These are phyloP conservation scores for Drosophila lutescens DNA, from an alignment of 2,888 invertebrate genomes.

Conservation along the genomic window DNA sequence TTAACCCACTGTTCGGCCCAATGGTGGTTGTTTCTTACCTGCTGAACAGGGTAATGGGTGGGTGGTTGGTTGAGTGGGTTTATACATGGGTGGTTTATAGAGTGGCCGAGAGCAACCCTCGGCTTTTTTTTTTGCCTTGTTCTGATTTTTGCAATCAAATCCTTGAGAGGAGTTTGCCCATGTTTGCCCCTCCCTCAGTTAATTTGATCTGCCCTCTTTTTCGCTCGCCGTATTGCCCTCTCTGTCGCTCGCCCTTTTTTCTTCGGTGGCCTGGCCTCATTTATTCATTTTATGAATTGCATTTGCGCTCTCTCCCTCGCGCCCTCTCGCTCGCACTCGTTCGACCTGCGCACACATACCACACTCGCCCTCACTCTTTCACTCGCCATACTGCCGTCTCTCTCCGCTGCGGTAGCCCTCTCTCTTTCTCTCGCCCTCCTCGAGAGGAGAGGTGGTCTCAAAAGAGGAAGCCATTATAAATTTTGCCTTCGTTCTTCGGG, in stretches of 20 bases:
- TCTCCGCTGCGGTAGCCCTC: slow-evolving; percentile 3
- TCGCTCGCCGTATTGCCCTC: slow-evolving; percentile 9
- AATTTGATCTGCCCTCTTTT: slow-evolving; percentile 62
- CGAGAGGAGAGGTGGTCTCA: slow-evolving; percentile 1
- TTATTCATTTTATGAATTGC: slow-evolving; percentile 71
- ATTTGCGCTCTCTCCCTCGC: slow-evolving; percentile 55
- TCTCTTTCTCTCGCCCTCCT: slow-evolving; percentile 1
- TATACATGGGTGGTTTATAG: slow-evolving; percentile 11
- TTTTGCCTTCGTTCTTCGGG: slow-evolving; percentile 23
- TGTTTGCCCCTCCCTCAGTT: slow-evolving; percentile 75
- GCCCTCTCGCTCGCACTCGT: slow-evolving; percentile 49
- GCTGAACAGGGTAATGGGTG: slow-evolving; percentile 24
- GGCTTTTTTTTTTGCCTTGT: slow-evolving; percentile 56
- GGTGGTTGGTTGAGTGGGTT: background rate
- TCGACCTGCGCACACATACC: slow-evolving; percentile 40
- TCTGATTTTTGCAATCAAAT: slow-evolving; percentile 72
- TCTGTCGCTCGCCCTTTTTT: slow-evolving; percentile 21
- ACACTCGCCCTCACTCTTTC: slow-evolving; percentile 34
- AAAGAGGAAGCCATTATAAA: slow-evolving; percentile 73
- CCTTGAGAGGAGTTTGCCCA: slow-evolving; percentile 59
- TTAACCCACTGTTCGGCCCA: slow-evolving; percentile 51
- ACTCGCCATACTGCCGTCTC: slow-evolving; percentile 20
- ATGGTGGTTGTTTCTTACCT: slow-evolving; percentile 70
- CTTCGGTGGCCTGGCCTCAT: slow-evolving; percentile 12
- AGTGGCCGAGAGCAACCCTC: slow-evolving; percentile 72